Base-by-base conservation (phyloP, 2,888 invertebrate genomes). In the Priocnemis perturbator region DNA sequence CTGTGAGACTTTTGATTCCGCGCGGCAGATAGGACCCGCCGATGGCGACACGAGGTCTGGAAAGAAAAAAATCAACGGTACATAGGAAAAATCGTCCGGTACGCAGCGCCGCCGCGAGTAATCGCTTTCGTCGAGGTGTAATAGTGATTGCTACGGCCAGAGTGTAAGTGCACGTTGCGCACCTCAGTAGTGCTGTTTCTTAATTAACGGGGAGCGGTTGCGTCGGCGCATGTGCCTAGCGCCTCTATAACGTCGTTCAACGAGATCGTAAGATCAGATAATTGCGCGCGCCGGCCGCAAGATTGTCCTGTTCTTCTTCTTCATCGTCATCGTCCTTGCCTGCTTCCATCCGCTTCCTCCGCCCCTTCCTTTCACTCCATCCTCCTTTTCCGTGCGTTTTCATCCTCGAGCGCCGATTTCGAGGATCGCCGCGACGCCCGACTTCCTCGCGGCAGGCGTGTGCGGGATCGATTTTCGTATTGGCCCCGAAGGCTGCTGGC, bases 401-500 rank as follows among this genome's bases (percentile, higher is more conserved):
- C 56, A 52, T 64, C 47, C 55, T 21, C 52, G 19, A 17, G 11
- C 50, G 60, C 65, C 67, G 69, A 65, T 72, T 68, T 55, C 68
- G 57, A 60, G 73, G 67, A 73, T 69, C 74, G 60, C 55, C 61
- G 55, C 44, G 67, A 64, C 74, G 67, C 66, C 56, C 63, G 44
- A 45, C 56, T 55, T n/a, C n/a, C n/a, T n/a, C n/a, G 65, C 59
- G 20, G 23, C 17, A 2, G 7, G 26, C 3, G 67, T 20, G 75
- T 77, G 81, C 73, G 71, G 85, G 86, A 87, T 87, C 86, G 86
- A 87, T 86, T 87, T 86, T 75, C 81, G 85, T 80, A 81, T 85
- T 76, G 83, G 76, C 77, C n/a, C n/a, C n/a, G n/a, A n/a, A n/a
- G 79, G 79, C 78, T 77, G 74, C 68, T 65, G 71, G 66, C 59